Base-by-base conservation (phyloP, 2,113 vertebrate genomes). In the Prochilodus magdalenae region DNA sequence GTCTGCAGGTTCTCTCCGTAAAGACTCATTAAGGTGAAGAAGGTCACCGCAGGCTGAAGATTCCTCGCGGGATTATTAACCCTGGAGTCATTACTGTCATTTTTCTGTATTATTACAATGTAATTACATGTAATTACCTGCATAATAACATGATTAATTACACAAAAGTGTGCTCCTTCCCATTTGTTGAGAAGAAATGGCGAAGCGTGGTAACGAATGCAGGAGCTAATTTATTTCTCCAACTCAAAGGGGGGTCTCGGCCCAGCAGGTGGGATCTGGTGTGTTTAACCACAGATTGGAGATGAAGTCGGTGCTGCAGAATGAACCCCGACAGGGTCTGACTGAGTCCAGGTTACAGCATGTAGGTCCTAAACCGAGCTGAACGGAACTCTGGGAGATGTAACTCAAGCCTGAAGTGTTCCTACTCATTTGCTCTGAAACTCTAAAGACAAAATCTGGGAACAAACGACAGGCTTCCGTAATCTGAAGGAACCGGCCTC, bases 1-100 rank as follows among this genome's bases (percentile, higher is more conserved):
- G 30, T 63, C 78, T 80, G 79, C 20, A 73, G 24, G 57, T 22
- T 73, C 73, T 62, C 13, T 51, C 26, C 16, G 0, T 55, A 73
- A 51, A n/a, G 33, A 40, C 16, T 80, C 69, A 60, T 60, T 63
- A 73, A 27, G 44, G 79, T 73, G 47, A 73, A 7, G 20, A 18
- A 15, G 70, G 69, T 80, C 70, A 51, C 71, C 24, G n/a, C 27
- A 47, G 62, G 44, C 27, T 44, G 4, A 33, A 67, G 65, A 67
- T 36, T 15, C 62, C 29, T 30, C 4, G 16, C 49, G 8, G 40
- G 40, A 44, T 44, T 44, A 44, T 44, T 44, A 44, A 8, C 40
- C 8, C 40, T 44, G 11, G 40, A 44, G 40, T 44, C 11, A 44
- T 44, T 44, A 44, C 40, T 44, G 40, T 44, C 40, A 44, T 11